Evolutionary conservation across 2,888 invertebrate species (phyloP), one percentile per base, ranked within the genome.

Genomic region (Limnephilus auricula): DNA sequence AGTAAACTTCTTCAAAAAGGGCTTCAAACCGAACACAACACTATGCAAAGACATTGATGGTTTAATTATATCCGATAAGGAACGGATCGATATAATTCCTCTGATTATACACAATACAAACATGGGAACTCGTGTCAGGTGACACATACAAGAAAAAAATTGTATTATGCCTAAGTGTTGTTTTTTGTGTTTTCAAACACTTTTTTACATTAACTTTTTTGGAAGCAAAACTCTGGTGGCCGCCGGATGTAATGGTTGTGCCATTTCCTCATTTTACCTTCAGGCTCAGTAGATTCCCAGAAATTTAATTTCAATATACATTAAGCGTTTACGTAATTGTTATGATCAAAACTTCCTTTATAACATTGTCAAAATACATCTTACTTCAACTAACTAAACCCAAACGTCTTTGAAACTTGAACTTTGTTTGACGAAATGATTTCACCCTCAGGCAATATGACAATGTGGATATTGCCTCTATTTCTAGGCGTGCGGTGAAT

Each of bases 381-480:
- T 65, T 65, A 65, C 65, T 65, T n/a, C 65, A n/a, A 25, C 25
- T 18, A 65, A 65, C 65, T 65, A 65, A 65, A 65, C 25, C 25
- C 65, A 65, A 65, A 65, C 65, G n/a, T 65, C 65, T 65, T 65
- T 65, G 25, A 65, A 65, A 65, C 65, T 65, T 25, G 65, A 65
- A 65, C 65, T 65, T 65, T 65, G 65, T 65, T 65, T 65, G 65
- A 1, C 65, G n/a, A 65, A 65, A 65, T 65, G n/a, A 65, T 65
- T 65, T 65, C 65, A 65, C 82, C 82, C 82, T 34, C 82, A 13
- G 34, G 34, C 82, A 82, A 34, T 82, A 82, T 34, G 82, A 82
- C 34, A 37, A 34, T 25, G 25, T 37, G 82, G 34, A 82, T 82
- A 37, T 82, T 82, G 34, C 82, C 32, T 37, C 25, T 34, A 82